Evolutionary conservation across 2,113 vertebrate species (phyloP).

Genomic region (Paramisgurnus dabryanus): DNA sequence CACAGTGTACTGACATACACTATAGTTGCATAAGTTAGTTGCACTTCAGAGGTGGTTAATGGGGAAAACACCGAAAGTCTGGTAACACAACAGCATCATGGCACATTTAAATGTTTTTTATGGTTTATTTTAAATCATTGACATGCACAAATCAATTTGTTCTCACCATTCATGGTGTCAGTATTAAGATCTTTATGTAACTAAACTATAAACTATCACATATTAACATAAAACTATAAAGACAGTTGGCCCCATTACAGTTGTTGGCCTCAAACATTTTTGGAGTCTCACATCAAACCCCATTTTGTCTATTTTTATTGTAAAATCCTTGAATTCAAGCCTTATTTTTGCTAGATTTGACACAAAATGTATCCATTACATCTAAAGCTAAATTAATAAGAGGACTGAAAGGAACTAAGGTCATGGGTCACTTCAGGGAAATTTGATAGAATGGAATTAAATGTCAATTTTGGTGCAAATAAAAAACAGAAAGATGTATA

Average conservation of each 20-base stretch:
- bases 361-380: too few species aligned
- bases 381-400: too few species aligned
- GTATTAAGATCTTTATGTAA: neutral
- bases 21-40: constrained; percentile 41
- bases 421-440: neutral
- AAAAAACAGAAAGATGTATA: neutral
- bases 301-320: neutral
- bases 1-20: constrained; percentile 10
- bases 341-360: neutral
- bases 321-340: neutral
- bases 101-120: neutral
- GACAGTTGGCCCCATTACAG: neutral
- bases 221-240: neutral
- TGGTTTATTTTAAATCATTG: neutral
- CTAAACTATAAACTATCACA: neutral
- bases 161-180: neutral
- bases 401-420: neutral
- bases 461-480: neutral
- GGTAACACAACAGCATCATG: neutral
- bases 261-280: neutral
- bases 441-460: neutral
- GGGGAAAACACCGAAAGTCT: constrained; percentile 46
- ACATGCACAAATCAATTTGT: neutral
- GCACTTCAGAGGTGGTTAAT: constrained; percentile 26
- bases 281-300: neutral